Percentiles rank a stretch among this genome's conserved stretches.
Conservation (phyloP, 2,888 invertebrate genomes). For the Hypsopygia costalis region DNA sequence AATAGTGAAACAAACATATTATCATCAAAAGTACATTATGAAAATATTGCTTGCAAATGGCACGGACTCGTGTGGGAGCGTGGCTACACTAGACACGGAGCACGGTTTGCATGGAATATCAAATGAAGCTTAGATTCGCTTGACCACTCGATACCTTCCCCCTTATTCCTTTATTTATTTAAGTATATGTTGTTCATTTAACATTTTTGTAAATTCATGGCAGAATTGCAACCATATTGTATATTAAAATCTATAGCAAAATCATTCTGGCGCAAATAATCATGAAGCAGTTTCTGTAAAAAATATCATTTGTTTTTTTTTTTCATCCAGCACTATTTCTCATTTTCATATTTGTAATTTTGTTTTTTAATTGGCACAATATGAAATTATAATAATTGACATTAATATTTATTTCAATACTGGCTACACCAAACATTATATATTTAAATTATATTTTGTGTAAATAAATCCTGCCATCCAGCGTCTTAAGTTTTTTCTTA, state of each 20-base stretch:
- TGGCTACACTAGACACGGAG: constrained; percentile 12
- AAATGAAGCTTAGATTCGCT: constrained; percentile 35
- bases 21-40: no score
- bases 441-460: no score
- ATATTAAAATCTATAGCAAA: no score
- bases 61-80: not conserved
- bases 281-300: no score
- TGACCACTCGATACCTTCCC: constrained; percentile 24
- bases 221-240: not conserved
- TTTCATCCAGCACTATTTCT: not conserved
- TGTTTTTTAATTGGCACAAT: not conserved
- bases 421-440: no score
- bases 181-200: constrained; percentile 3
- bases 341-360: constrained; percentile 6
- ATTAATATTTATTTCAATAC: no score
- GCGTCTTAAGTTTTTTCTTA: no score
- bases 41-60: not conserved
- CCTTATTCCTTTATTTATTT: not conserved
- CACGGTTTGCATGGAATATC: constrained; percentile 56
- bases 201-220: not conserved
- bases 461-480: no score
- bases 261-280: no score
- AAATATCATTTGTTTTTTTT: no score
- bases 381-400: not conserved
- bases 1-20: no score